Percentiles rank a stretch among this genome's conserved stretches.
These are phyloP conservation scores for Ardeotis arabs DNA, from an alignment of 2,113 vertebrate species.

Conservation along the genomic window DNA sequence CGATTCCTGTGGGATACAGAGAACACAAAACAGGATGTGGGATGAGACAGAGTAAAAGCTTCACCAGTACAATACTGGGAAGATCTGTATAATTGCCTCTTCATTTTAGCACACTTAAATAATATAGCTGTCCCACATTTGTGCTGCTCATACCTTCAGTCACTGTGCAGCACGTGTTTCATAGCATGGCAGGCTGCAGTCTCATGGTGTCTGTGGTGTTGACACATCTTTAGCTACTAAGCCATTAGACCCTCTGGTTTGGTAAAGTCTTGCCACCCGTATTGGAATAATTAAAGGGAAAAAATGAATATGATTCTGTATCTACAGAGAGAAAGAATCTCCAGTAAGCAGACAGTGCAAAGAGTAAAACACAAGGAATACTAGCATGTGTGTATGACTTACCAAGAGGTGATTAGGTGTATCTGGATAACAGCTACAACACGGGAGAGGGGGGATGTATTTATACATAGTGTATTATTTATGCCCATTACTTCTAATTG, in stretches of 20 bases:
- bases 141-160: neutral
- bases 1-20: neutral
- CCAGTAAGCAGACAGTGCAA: neutral
- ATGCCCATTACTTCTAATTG: conserved; percentile 68
- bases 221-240: neutral
- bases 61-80: neutral
- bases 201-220: neutral
- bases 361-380: conserved; percentile 13
- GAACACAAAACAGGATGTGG: neutral
- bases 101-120: neutral
- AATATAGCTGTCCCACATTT: neutral
- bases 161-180: neutral
- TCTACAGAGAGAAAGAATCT: neutral
- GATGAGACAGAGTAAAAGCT: neutral
- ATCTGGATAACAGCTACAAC: neutral
- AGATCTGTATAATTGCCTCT: neutral
- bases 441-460: neutral
- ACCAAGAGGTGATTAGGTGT: conserved; percentile 55
- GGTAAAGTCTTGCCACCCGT: neutral
- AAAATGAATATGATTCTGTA: neutral
- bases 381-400: neutral
- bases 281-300: neutral
- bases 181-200: neutral
- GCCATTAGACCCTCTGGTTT: neutral
- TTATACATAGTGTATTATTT: conserved; percentile 49